Evolutionary conservation across 2,113 vertebrate species (phyloP), one percentile per base, ranked within the genome.

Genomic region (Lepus americanus): DNA sequence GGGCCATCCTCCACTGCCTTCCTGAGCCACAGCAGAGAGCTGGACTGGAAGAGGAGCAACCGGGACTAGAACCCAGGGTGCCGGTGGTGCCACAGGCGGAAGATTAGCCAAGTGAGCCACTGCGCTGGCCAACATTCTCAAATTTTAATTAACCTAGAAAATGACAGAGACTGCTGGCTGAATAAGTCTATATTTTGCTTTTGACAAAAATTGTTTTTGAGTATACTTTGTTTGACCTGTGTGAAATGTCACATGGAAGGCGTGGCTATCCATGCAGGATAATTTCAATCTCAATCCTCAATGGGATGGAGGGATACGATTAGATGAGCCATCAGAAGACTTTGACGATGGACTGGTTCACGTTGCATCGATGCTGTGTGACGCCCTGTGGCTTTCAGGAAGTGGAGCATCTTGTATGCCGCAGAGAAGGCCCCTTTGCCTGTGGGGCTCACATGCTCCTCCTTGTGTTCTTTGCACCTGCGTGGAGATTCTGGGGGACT

Each of bases 191-290:
- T 33, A 70, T 67, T 85, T 89, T 81, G 31, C 8, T 69, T 86
- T 55, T 69, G 89, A 69, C 8, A 73, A 92, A 77, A 74, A 27
- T 61, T 11, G 19, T 79, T 94, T 83, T 25, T 67, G 82, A 73
- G 72, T 11, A 86, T 4, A 36, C 5, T 87, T 78, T 74, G 67
- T 87, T 78, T 74, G 67, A 7, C 29, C 16, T 89, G 6, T 6
- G 4, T 78, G 92, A 64, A 51, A 23, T 80, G 20, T 9, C 36
- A 29, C 17, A 17, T 64, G 51, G 19, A 82, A 87, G 83, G 29
- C 14, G 53, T 61, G 9, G 27, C 70, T 84, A 76, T 87, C 70
- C 44, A 83, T 78, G 44, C 2, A 36, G 92, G 33, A 64, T 33
- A 19, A 23, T 64, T 78, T 92, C 17, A 74, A 70, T 88, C 76